phyloP scores from a whole-genome alignment of 2,113 vertebrate species.

The Podilymbus podiceps region DNA sequence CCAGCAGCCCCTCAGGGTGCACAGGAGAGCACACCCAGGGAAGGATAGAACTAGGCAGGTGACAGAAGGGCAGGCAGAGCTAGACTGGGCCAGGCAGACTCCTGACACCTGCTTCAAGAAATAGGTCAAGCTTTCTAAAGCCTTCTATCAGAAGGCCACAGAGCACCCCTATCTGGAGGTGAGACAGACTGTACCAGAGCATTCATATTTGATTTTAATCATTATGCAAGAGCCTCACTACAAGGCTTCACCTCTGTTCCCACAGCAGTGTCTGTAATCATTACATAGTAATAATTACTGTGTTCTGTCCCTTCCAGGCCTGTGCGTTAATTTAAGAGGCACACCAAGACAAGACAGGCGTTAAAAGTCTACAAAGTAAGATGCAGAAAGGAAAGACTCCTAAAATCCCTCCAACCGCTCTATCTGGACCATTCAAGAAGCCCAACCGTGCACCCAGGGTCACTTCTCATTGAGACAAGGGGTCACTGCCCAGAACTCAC shows the following conservation, averaged over 20 bases:
- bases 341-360: not conserved
- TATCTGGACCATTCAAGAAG: not conserved
- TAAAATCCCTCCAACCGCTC: not conserved
- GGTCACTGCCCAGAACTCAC: not conserved
- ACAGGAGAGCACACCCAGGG: not conserved
- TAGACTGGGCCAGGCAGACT: not conserved
- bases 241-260: not conserved
- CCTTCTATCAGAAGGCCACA: not conserved
- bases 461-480: not conserved
- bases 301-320: not conserved
- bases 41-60: not conserved
- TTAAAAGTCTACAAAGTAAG: not conserved
- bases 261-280: not conserved
- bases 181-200: not conserved
- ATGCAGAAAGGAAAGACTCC: not conserved
- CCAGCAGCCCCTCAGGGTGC: not conserved
- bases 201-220: not conserved
- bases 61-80: not conserved
- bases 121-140: not conserved
- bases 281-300: not conserved
- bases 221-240: not conserved
- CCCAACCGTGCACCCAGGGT: not conserved
- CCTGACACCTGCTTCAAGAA: not conserved
- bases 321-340: not conserved
- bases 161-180: not conserved